These are phyloP conservation scores for Athalia rosae DNA, from an alignment of 2,888 invertebrate genomes.

Conservation along the genomic window DNA sequence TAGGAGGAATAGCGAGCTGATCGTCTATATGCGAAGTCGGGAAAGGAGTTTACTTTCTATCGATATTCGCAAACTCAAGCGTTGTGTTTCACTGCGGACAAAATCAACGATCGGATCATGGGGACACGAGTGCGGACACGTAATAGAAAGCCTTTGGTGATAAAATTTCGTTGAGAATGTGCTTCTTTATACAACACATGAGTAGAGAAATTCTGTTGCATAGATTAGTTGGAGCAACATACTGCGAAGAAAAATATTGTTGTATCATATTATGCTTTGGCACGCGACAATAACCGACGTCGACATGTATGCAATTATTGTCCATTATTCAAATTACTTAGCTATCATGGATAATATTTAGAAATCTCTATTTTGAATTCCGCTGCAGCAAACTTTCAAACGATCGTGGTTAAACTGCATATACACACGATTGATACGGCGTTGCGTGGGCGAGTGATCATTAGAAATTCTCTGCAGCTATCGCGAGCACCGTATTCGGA, in stretches of 20 bases:
- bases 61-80: constrained; percentile 7
- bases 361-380: not conserved
- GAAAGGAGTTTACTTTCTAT: constrained; percentile 29
- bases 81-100: not conserved
- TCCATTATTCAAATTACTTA: constrained; percentile 22
- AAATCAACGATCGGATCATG: not conserved
- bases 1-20: not conserved
- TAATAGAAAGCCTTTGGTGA: constrained; percentile 11
- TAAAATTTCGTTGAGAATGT: not conserved
- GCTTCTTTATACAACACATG: not conserved
- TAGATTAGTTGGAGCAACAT: not conserved
- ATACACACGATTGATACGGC: not conserved
- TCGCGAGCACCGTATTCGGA: not conserved
- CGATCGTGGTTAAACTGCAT: not conserved
- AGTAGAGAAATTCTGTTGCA: constrained; percentile 1
- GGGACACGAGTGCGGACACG: not conserved
- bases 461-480: constrained; percentile 22
- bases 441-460: not conserved
- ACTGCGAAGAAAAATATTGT: no score
- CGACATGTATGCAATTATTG: not conserved
- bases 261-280: no score
- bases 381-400: not conserved
- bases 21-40: not conserved
- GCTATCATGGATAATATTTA: not conserved
- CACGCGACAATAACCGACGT: no score